Conservation (phyloP, 2,888 invertebrate genomes). For the Nipponacmea schrenckii region DNA sequence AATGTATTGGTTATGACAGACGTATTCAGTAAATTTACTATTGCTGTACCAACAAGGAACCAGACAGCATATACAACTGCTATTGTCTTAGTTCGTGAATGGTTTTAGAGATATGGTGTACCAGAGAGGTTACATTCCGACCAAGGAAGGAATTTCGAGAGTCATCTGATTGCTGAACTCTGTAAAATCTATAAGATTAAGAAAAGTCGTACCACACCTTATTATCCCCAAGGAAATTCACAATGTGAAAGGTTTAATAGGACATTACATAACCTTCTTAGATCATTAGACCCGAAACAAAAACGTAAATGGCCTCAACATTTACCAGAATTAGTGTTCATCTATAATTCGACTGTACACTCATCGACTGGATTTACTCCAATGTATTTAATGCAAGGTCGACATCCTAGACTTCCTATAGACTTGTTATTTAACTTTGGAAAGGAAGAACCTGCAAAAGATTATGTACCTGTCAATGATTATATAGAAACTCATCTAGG, state of each 20-base stretch:
- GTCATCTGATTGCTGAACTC: constrained; percentile 26
- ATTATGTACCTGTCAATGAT: neutral
- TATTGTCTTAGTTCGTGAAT: constrained; percentile 29
- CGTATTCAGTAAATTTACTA: constrained; percentile 38
- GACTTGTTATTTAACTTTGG: constrained; percentile 17
- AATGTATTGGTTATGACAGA: constrained; percentile 43
- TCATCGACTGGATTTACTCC: constrained; percentile 18
- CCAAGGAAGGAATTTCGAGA: constrained; percentile 36
- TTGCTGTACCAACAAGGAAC: constrained; percentile 35
- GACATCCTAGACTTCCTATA: constrained; percentile 24
- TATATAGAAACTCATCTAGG: neutral
- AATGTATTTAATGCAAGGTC: constrained; percentile 22
- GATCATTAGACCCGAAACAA: constrained; percentile 10
- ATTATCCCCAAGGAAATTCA: constrained; percentile 36
- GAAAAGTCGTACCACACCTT: constrained; percentile 35
- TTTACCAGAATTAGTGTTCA: constrained; percentile 11
- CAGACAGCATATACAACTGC: constrained; percentile 36
- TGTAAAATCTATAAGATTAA: constrained; percentile 30
- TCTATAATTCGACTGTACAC: constrained; percentile 22
- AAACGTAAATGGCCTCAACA: constrained; percentile 22
- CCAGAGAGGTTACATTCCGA: constrained; percentile 36
- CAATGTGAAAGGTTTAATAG: constrained; percentile 39
- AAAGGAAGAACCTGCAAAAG: constrained; percentile 20
- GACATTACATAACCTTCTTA: constrained; percentile 24
- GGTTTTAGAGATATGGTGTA: constrained; percentile 35